Evolutionary conservation across 2,113 vertebrate species (phyloP).

Genomic region (Barnardius zonarius): DNA sequence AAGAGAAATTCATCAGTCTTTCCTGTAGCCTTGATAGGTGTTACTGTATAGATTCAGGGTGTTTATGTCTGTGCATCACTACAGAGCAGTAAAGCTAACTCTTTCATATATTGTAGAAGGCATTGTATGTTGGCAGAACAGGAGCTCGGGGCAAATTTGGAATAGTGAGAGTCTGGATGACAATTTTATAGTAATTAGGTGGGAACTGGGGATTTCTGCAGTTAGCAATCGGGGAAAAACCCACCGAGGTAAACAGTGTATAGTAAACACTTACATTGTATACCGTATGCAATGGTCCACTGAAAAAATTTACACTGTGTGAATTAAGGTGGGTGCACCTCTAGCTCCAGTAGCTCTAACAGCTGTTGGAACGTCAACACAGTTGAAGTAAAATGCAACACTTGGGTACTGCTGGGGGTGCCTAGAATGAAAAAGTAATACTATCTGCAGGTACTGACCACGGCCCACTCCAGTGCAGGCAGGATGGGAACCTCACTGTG

Average conservation of each 20-base stretch:
- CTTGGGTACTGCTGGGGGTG: not conserved
- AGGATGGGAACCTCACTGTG: not conserved
- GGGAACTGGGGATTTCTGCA: not conserved
- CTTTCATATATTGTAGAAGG: not conserved
- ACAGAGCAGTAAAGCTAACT: not conserved
- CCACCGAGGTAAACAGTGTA: not conserved
- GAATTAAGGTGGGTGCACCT: not conserved
- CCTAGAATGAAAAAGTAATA: not conserved
- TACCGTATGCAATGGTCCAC: not conserved
- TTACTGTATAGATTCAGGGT: not conserved
- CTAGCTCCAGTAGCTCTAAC: not conserved
- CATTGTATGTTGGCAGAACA: not conserved
- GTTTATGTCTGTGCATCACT: not conserved
- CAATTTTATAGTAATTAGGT: not conserved
- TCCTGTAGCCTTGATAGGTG: not conserved
- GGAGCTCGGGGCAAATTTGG: not conserved
- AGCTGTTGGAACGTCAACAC: not conserved
- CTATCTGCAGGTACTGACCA: not conserved
- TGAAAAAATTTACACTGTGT: not conserved
- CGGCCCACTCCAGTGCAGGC: accelerated
- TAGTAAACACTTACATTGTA: not conserved
- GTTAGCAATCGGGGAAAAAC: not conserved
- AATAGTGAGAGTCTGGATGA: not conserved
- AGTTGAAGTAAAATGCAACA: not conserved
- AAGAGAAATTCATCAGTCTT: not conserved